Percentiles rank a stretch among this genome's conserved stretches.
These are phyloP conservation scores for Chloroclystis v-ata DNA, from an alignment of 2,888 invertebrate genomes.

Conservation along the genomic window DNA sequence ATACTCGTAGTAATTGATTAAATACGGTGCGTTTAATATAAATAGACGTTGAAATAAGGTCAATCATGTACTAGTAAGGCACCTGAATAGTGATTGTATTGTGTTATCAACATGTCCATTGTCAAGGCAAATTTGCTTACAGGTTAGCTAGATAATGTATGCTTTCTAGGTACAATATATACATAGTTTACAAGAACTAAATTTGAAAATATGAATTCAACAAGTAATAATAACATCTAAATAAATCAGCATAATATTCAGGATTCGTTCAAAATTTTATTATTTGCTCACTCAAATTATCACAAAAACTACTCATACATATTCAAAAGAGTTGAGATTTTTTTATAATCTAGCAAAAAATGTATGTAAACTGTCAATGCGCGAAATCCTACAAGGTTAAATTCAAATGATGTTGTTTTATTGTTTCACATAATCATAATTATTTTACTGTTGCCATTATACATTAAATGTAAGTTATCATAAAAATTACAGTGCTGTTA, in stretches of 20 bases:
- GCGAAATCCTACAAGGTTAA: slow-evolving; percentile 16
- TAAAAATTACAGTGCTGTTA: too few relatives aligned
- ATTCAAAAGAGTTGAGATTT: slow-evolving; percentile 13
- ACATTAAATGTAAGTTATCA: too few relatives aligned
- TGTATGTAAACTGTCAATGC: slow-evolving; percentile 15
- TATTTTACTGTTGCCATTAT: background rate
- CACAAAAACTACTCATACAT: slow-evolving; percentile 13
- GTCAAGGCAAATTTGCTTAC: slow-evolving; percentile 8
- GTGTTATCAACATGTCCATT: slow-evolving; percentile 11
- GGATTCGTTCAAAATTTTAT: background rate
- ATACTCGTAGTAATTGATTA: too few relatives aligned
- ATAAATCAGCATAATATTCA: too few relatives aligned
- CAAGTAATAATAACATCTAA: too few relatives aligned
- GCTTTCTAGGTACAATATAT: too few relatives aligned
- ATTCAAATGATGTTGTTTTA: background rate
- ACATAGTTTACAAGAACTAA: too few relatives aligned
- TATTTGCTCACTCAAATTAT: background rate
- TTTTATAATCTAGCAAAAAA: slow-evolving; percentile 10
- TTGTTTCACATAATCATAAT: background rate
- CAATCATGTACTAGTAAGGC: slow-evolving; percentile 13
- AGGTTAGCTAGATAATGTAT: too few relatives aligned
- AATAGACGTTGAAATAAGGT: slow-evolving; percentile 6
- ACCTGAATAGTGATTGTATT: slow-evolving; percentile 16
- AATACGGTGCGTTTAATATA: too few relatives aligned
- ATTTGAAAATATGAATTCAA: too few relatives aligned